Evolutionary conservation across 2,113 vertebrate species (phyloP), one percentile per base, ranked within the genome.

Genomic region (Oryzias celebensis): DNA sequence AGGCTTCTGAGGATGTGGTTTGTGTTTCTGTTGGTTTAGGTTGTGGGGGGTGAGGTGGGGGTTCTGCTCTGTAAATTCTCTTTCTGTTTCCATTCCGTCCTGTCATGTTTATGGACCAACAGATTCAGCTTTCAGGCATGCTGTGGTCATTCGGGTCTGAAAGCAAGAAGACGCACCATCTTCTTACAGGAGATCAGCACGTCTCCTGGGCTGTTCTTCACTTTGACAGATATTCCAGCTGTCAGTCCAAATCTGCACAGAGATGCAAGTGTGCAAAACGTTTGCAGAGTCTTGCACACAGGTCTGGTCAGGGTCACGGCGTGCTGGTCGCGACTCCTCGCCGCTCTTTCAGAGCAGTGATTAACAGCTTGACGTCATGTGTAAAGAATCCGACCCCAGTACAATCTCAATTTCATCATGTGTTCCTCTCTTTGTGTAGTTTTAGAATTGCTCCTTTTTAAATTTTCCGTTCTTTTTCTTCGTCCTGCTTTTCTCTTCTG

Each of bases 361-460:
- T 85, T 87, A 91, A 85, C 83, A 85, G 86, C 79, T 80, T 90
- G 89, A 91, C 81, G 89, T 91, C 82, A 91, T 90, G 82, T 58
- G 65, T 68, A 62, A 91, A 86, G 88, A 92, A 91, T 91, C 86
- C 78, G 63, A 82, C 81, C 75, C 78, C 75, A 67, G 66, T 66
- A 31, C 59, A 22, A 44, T 66, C 72, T 54, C 26, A 0, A 26
- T 60, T 65, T 49, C 5, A 14, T 62, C 42, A 1, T 64, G 54
- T 16, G 18, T 50, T 18, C n/a, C 57, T 45, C 16, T 59, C 28
- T 53, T 53, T 53, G 42, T 58, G 48, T 17, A n/a, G 57, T 41
- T 55, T 51, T 73, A 48, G 58, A 55, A 48, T 80, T 20, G 1
- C 45, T 71, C n/a, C 41, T 57, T 68, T 78, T 36, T 10, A 36